Base-by-base conservation (phyloP, 2,888 invertebrate species). In the Sesia bembeciformis region DNA sequence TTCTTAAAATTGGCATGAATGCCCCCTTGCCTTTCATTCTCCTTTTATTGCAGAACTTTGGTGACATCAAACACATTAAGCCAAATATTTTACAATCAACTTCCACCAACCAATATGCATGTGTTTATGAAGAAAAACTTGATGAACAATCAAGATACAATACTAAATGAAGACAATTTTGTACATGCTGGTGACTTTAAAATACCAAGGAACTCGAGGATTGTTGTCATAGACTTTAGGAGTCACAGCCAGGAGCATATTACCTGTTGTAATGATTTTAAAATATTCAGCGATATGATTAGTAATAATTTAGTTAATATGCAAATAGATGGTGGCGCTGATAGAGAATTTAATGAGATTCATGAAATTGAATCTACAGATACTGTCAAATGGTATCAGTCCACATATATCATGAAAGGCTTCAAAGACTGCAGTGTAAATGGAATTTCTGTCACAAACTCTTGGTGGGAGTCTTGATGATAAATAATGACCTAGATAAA, bases 351-450 rank as follows among this genome's bases (percentile, higher is more conserved):
- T 51, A 63, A 68, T 54, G 62, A 70, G 52, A 65, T 72, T 52
- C 60, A 62, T 67, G 83, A 81, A 64, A 85, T 87, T 57, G 83
- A 86, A 63, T 83, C 83, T 2, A 79, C 74, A 3, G 70, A 81
- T 57, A 60, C 60, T 40, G 61, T 65, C 5, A 74, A 72, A 53
- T 92, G 92, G 92, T 91, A 85, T 70, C 90, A 91, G 64, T 91
- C 90, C 23, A 87, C 78, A 53, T 84, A 86, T 71, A 73, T 88
- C 40, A 81, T 92, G 75, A 91, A 91, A 70, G 92, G 92, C 23
- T 92, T 91, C 64, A 91, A 90, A 78, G 92, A 92, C 67, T 85
- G 84, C 64, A 69, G 86, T 70, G 79, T 91, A 7, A 87, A 91
- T 74, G 91, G 91, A 40, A 81, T 76, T 62, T 91, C 91, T 6